Conservation (phyloP, 2,888 invertebrate genomes). For the Lasioglossum oenotherae region DNA sequence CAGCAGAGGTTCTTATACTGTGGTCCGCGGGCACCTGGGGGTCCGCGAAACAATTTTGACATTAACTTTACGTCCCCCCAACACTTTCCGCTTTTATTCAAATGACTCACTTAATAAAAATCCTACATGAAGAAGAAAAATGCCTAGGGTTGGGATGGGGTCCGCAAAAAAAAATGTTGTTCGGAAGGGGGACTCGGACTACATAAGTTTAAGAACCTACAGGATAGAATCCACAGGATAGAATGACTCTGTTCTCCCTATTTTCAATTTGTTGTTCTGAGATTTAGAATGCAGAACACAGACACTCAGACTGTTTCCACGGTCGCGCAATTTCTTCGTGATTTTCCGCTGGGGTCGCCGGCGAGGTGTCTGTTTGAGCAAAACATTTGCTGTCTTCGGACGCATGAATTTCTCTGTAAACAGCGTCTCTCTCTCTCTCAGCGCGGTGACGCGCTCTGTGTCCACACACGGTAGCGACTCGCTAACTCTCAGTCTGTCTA, state of each 20-base stretch:
- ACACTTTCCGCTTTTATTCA: too few relatives aligned
- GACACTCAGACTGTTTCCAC: neutral
- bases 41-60: too few relatives aligned
- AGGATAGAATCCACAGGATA: too few relatives aligned
- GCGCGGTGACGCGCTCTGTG: neutral
- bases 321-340: neutral
- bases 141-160: too few relatives aligned
- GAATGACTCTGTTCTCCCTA: neutral
- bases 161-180: too few relatives aligned
- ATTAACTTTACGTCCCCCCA: too few relatives aligned
- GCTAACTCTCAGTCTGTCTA: neutral
- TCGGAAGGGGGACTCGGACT: too few relatives aligned
- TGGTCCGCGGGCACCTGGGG: too few relatives aligned
- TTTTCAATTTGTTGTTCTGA: neutral
- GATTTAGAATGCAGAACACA: neutral
- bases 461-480: neutral
- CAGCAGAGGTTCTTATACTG: too few relatives aligned
- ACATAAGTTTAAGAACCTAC: too few relatives aligned
- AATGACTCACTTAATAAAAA: too few relatives aligned
- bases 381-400: neutral
- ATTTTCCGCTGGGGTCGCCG: neutral
- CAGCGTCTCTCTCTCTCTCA: neutral
- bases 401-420: slow-evolving; percentile 4
- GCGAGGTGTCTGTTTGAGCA: neutral
- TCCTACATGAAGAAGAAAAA: too few relatives aligned